Evolutionary conservation across 1,140 invertebrate species (phyloP), one percentile per base, ranked within the genome.

Genomic region (Bombus sibiricus): DNA sequence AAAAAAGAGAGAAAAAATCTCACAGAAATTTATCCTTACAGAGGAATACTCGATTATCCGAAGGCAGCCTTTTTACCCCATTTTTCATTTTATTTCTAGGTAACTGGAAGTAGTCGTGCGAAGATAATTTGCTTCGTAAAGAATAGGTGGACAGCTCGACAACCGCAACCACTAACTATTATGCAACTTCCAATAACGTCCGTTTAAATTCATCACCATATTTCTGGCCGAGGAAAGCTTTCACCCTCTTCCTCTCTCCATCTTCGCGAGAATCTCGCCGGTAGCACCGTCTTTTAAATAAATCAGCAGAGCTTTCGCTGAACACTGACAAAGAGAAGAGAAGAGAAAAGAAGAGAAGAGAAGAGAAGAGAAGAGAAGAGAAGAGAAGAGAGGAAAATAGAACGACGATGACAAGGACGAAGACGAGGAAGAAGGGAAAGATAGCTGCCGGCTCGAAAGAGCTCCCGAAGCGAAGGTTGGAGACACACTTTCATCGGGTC

Each of bases 221-320:
- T 28, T 78, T 83, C 71, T 47, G 22, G 34, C 32, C 28, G 32
- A 34, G 8, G 53, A 15, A 57, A 47, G 25, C n/a, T 74, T 34
- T 1, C 25, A n/a, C 34, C 2, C 34, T 34, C 22, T 10, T 57
- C 25, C 6, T 62, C 6, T 32, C 25, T 37, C 25, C 41, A 77
- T 80, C 62, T 64, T 64, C 79, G 79, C 32, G 59, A 59, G 73
- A 76, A 71, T 86, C 81, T 81, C 68, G 80, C 84, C 83, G 41
- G 22, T 62, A 39, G 75, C 66, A 39, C 79, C 47, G 88, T 85
- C 88, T 88, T 83, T 88, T 90, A 90, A 90, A 90, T 90, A 90
- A 90, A 90, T 90, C 89, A 90, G 86, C 41, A n/a, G 32, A 66
- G 81, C 37, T 81, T 86, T 74, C 86, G 66, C n/a, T 79, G 87